Evolutionary conservation across 2,113 vertebrate genomes (phyloP).

Genomic region (Sus scrofa): T2T-Sscrofa CM000816.6:25287001-25287500

Average conservation of each 20-base stretch:
- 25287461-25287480: neutral
- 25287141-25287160: neutral
- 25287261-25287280: neutral
- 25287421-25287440: conserved; percentile 96
- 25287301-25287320: conserved; percentile 96
- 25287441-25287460: conserved; percentile 98
- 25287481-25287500: conserved; percentile 39
- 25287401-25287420: conserved; percentile 97
- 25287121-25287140: conserved; percentile 43
- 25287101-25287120: conserved; percentile 8
- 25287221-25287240: conserved; percentile 12
- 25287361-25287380: conserved; percentile 97
- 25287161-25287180: conserved; percentile 42
- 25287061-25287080: too few species aligned
- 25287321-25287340: conserved; percentile 97
- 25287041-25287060: too few species aligned
- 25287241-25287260: neutral
- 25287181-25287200: conserved; percentile 35
- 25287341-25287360: conserved; percentile 97
- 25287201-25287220: conserved; percentile 9
- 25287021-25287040: too few species aligned
- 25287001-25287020: too few species aligned
- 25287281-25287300: conserved; percentile 96
- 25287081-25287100: too few species aligned
- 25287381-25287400: conserved; percentile 96